Percentiles rank a stretch among this genome's conserved stretches.
Conservation (phyloP, 2,888 invertebrate species). For the Phlogophora meticulosa region DNA sequence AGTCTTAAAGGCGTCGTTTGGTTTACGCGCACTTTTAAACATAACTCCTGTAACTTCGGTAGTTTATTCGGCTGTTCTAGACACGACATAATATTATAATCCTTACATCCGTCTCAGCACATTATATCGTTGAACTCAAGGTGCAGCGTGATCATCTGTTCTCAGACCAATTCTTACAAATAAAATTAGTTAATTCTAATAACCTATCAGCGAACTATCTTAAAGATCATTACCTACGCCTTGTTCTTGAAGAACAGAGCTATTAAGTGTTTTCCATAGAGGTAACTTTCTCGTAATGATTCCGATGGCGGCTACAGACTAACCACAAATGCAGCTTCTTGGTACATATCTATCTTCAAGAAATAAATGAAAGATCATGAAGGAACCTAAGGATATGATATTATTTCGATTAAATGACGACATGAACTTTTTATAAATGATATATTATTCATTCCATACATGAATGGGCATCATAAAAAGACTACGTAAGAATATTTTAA, state of each 20-base stretch:
- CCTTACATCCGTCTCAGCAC: background rate
- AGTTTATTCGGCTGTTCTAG: background rate
- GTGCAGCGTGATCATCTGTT: background rate
- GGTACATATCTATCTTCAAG: background rate
- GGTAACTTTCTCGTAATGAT: background rate
- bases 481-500: slow-evolving; percentile 23
- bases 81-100: background rate
- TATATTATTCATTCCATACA: slow-evolving; percentile 13
- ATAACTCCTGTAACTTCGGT: background rate
- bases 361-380: background rate
- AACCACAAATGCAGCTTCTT: background rate
- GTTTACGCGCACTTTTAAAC: background rate
- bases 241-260: background rate
- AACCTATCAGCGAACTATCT: background rate
- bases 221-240: background rate
- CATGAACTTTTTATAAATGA: too few relatives aligned
- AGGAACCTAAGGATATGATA: background rate
- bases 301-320: background rate
- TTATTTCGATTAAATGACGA: too few relatives aligned
- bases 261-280: background rate
- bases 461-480: slow-evolving; percentile 16
- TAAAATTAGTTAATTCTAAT: too few relatives aligned
- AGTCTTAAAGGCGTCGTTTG: background rate
- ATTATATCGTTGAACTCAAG: background rate
- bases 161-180: background rate